A percentile compares a stretch with the other conserved stretches of the same genome.
phyloP scores from a whole-genome alignment of 2,888 invertebrate species.

The Tenthredo notha region DNA sequence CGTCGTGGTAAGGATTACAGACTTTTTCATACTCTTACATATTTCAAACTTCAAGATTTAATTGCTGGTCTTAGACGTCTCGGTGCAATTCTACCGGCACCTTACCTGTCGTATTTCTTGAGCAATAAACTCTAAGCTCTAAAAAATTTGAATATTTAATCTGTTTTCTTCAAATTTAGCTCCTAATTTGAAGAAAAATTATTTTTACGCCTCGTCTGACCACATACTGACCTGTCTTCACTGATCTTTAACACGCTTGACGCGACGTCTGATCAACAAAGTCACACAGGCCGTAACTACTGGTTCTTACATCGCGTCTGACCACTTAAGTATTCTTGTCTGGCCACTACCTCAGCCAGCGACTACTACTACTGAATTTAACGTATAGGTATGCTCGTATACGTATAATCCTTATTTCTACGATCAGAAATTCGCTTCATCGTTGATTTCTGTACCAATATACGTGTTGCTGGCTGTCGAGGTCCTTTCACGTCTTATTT shows the following conservation, averaged over 20 bases:
- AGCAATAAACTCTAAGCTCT: neutral
- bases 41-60: neutral
- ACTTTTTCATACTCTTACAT: neutral
- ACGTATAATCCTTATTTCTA: neutral
- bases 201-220: neutral
- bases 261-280: constrained; percentile 5
- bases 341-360: neutral
- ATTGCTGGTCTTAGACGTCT: neutral
- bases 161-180: neutral
- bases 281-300: neutral
- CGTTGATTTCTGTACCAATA: neutral
- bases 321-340: too few species aligned
- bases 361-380: neutral
- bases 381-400: neutral
- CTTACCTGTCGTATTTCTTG: neutral
- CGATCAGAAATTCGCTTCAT: neutral
- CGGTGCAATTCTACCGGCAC: neutral
- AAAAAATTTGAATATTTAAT: neutral
- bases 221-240: constrained; percentile 15
- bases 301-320: neutral
- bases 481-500: neutral
- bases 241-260: neutral
- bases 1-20: neutral
- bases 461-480: neutral
- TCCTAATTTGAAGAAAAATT: neutral